Percentiles rank a stretch among this genome's conserved stretches.
Conservation (phyloP, 1,140 invertebrate genomes). For the Eulimnadia texana region DNA sequence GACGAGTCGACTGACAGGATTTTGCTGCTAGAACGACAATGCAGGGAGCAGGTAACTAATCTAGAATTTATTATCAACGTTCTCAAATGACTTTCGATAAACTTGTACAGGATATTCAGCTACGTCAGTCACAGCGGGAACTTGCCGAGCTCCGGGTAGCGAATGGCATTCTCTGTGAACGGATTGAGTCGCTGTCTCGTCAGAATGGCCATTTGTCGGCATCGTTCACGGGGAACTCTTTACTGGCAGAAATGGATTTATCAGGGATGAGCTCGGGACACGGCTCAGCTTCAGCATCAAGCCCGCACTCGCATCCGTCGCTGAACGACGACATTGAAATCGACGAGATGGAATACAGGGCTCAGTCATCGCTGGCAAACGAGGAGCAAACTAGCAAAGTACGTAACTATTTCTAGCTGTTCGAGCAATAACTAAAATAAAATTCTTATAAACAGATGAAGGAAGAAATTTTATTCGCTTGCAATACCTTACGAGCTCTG, state of each 20-base stretch:
- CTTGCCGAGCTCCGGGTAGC: slow-evolving; percentile 44
- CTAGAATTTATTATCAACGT: not conserved
- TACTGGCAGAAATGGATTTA: slow-evolving; percentile 38
- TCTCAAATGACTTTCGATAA: not conserved
- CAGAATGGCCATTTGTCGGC: slow-evolving; percentile 17
- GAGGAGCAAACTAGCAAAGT: slow-evolving; percentile 15
- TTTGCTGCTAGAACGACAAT: slow-evolving; percentile 61
- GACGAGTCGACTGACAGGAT: slow-evolving; percentile 83
- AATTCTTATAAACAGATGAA: no score
- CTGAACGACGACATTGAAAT: slow-evolving; percentile 24
- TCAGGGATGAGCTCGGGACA: slow-evolving; percentile 24
- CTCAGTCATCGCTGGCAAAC: slow-evolving; percentile 7
- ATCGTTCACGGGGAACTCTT: slow-evolving; percentile 24
- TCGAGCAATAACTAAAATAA: no score
- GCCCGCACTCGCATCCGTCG: slow-evolving; percentile 17
- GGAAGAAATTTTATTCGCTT: slow-evolving; percentile 34
- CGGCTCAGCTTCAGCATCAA: slow-evolving; percentile 17
- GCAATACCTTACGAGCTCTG: slow-evolving; percentile 31
- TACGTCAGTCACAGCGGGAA: slow-evolving; percentile 35
- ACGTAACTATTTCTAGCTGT: no score
- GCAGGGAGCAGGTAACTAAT: slow-evolving; percentile 57
- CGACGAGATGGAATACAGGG: slow-evolving; percentile 27
- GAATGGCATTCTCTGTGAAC: slow-evolving; percentile 31
- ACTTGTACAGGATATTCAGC: slow-evolving; percentile 21
- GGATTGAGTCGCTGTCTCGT: slow-evolving; percentile 29